Percentiles rank a stretch among this genome's conserved stretches.
Conservation (phyloP, 2,797 vertebrate species). For the Danio aesculapii region DNA sequence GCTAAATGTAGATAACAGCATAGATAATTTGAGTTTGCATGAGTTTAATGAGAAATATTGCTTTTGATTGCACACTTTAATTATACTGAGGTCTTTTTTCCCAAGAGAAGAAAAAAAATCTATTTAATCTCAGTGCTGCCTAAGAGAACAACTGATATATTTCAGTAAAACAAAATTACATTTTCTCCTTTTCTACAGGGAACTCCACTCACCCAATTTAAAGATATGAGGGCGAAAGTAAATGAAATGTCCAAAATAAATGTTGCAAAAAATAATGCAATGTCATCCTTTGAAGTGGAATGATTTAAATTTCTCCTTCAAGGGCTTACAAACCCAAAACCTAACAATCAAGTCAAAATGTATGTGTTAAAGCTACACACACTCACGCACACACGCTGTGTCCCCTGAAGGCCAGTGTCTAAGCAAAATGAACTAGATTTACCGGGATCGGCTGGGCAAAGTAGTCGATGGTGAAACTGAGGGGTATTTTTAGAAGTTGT, state of each 20-base stretch:
- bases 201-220: background rate
- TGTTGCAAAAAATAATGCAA: background rate
- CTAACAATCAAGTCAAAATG: background rate
- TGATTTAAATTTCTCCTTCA: conserved; percentile 11
- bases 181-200: background rate
- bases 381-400: no score
- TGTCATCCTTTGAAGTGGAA: conserved; percentile 24
- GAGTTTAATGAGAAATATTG: background rate
- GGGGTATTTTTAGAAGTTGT: background rate
- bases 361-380: background rate
- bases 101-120: background rate
- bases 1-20: background rate
- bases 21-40: background rate
- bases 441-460: conserved; percentile 34
- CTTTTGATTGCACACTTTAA: background rate
- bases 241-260: background rate
- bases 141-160: background rate
- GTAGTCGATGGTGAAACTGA: background rate
- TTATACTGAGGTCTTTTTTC: background rate
- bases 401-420: conserved; percentile 7
- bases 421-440: conserved; percentile 9
- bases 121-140: background rate
- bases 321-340: background rate
- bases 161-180: background rate
- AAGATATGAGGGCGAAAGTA: background rate